These are phyloP conservation scores for Sternarchorhynchus goeldii DNA, from an alignment of 2,797 vertebrate species.

Conservation along the genomic window DNA sequence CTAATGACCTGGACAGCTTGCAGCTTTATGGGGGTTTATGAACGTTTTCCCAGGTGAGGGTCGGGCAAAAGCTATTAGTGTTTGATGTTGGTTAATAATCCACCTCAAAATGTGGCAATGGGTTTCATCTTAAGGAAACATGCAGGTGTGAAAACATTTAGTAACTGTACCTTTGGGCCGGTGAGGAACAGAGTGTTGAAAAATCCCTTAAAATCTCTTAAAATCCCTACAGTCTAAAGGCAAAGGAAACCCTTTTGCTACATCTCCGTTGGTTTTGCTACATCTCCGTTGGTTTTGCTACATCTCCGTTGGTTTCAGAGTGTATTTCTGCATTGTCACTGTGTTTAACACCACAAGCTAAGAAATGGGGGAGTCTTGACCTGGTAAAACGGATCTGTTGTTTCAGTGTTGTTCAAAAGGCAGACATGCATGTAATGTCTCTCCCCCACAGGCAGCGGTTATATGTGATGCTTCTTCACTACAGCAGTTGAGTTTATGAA, in stretches of 20 bases:
- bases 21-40: too few relatives aligned
- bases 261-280: not conserved
- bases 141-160: not conserved
- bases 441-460: not conserved
- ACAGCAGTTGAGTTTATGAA: not conserved
- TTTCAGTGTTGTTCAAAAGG: not conserved
- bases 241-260: not conserved
- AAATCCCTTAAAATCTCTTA: too few relatives aligned
- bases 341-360: not conserved
- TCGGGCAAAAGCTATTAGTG: not conserved
- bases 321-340: not conserved
- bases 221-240: too few relatives aligned
- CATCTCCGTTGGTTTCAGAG: not conserved
- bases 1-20: too few relatives aligned
- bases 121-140: not conserved
- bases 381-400: not conserved
- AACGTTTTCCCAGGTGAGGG: not conserved
- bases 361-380: not conserved
- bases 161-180: not conserved
- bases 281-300: not conserved
- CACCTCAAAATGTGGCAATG: not conserved
- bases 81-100: not conserved
- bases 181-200: too few relatives aligned
- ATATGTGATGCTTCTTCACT: too few relatives aligned
- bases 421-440: not conserved